Base-by-base conservation (phyloP, 53 echinoderm and acorn worm genomes). In the Mesocentrotus franciscanus region DNA sequence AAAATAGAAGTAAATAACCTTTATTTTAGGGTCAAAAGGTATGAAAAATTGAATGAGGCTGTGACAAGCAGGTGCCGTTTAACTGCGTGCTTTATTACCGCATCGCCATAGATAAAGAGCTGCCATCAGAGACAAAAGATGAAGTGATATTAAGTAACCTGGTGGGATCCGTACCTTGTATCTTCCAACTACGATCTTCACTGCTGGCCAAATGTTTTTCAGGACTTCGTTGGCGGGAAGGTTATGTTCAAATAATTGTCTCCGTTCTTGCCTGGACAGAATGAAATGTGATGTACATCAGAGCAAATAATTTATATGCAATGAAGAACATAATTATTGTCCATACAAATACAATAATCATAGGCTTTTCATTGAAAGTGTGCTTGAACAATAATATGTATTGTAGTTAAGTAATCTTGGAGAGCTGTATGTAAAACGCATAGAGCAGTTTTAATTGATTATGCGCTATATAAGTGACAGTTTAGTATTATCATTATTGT, bases 221-320 rank as follows among this genome's bases (percentile, higher is more conserved):
- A 10, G 18, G 84, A 20, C 84, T 84, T 84, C 84, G 14, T 42
- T 20, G 29, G 58, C 58, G 56, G 27, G 58, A n/a, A 11, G 87
- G 20, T 57, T 0, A 20, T 27, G 56, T 58, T 87, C 91, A 91
- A 91, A 91, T 91, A 24, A 91, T 66, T 14, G 91, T 91, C 66
- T 91, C 91, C 29, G 61, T 56, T 64, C 91, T 91, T 91, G 35
- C 91, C 91, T 91, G 34, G 39, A 26, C 14, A 87, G 58, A 87
- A 57, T 27, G 20, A 49, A 84, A 84, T 84, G 6, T 79, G 42
- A 84, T 42, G 34, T 24, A 68, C 26, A 22, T 68, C 8, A 68
- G 2, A 1, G 26, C 24, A 5, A 24, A 49, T 49, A 49, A 22
- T 68, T 9, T 24, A 24, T 24, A 68, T 22, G 68, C 22, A 24